Evolutionary conservation across 2,888 invertebrate species (phyloP).

Genomic region (Agonopterix alstromeriana): DNA sequence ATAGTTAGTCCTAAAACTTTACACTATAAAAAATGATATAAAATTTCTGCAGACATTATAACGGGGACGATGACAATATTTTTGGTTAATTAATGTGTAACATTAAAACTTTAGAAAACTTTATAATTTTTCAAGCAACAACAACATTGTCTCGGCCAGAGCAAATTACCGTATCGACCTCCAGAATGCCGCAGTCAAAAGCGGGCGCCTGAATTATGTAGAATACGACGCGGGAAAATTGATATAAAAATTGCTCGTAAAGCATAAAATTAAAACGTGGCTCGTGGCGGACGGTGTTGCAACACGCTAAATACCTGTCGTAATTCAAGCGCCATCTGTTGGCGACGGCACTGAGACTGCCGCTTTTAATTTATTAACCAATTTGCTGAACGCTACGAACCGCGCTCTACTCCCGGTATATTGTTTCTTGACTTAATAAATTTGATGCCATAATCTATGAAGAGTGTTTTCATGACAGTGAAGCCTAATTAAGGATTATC

Average conservation of each 20-base stretch:
- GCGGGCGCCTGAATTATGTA: constrained; percentile 42
- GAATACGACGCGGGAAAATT: constrained; percentile 58
- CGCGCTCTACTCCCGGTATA: constrained; percentile 52
- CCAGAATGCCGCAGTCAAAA: not conserved
- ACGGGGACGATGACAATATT: too few relatives aligned
- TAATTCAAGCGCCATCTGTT: constrained; percentile 73
- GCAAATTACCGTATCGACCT: constrained; percentile 49
- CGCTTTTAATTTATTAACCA: constrained; percentile 75
- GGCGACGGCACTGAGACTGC: constrained; percentile 69
- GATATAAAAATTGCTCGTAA: constrained; percentile 72
- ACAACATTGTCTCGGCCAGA: constrained; percentile 16
- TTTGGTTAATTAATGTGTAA: too few relatives aligned
- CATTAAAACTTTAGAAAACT: not conserved
- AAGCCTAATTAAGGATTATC: constrained; percentile 28
- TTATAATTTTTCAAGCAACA: not conserved
- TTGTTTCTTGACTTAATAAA: constrained; percentile 72
- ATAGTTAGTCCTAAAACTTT: too few relatives aligned
- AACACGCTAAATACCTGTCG: constrained; percentile 75
- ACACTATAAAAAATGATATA: too few relatives aligned
- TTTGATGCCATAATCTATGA: constrained; percentile 59
- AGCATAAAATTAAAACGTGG: constrained; percentile 72
- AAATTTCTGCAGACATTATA: too few relatives aligned
- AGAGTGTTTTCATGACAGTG: constrained; percentile 41
- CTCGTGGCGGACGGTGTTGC: constrained; percentile 66
- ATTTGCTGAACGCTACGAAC: constrained; percentile 67